Evolutionary conservation across 1,140 invertebrate genomes (phyloP), one percentile per base, ranked within the genome.

Genomic region (Triops longicaudatus): DNA sequence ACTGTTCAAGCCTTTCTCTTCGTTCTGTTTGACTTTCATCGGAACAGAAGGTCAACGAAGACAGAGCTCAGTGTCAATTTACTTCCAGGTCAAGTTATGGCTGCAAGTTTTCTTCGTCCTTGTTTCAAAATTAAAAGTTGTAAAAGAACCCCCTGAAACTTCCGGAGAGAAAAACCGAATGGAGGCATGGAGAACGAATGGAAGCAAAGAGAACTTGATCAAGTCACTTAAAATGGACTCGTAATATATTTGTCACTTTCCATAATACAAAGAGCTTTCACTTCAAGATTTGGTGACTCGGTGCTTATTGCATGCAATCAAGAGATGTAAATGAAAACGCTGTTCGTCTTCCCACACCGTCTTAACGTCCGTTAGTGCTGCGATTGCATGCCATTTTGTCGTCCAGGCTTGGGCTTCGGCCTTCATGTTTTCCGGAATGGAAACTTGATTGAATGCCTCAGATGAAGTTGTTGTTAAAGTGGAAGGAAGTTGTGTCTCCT

Each of bases 291-390:
- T 63, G 17, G 50, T 63, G 17, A 63, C 50, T 63, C 22, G n/a
- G 50, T 63, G 50, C 50, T 63, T 63, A 22, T 63, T 63, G 50
- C 50, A 63, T 22, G 50, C 50, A 63, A 63, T 63, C 50, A 63
- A 63, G 50, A 63, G 50, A 63, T 63, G 50, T 63, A 63, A 63
- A 63, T 63, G 50, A 63, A 63, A 22, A n/a, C 50, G 50, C 17
- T 63, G 50, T 22, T 63, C 50, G 3, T 17, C 50, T 63, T 63
- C 50, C 50, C 50, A 63, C 50, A 63, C 50, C 14, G 50, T 63
- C 50, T 63, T 63, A 0, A 14, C 14, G n/a, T 63, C 50, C 50
- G 50, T 63, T 63, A 63, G 14, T 63, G 50, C 50, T n/a, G 3
- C 22, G 50, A 63, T 63, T 17, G 50, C 50, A 63, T 63, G 50